Evolutionary conservation across 1,140 invertebrate genomes (phyloP).

Genomic region (Dufourea novaeangliae): DNA sequence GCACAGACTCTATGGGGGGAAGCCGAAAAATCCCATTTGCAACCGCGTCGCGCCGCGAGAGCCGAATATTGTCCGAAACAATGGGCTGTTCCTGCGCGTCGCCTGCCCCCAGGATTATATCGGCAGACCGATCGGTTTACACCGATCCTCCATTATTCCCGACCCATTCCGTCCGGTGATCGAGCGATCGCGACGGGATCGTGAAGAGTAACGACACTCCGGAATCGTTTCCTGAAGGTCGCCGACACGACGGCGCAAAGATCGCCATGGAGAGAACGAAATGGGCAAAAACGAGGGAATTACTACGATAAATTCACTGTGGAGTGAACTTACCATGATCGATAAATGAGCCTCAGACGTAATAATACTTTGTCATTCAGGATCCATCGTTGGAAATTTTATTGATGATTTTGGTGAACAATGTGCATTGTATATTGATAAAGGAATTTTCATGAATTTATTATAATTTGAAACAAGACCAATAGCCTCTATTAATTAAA

Average conservation of each 20-base stretch:
- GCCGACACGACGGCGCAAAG: background rate
- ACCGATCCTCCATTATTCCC: conserved; percentile 47
- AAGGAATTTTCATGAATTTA: too few species aligned
- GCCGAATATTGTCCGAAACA: conserved; percentile 51
- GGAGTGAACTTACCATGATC: background rate
- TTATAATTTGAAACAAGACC: too few species aligned
- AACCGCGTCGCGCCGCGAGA: background rate
- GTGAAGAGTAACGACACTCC: background rate
- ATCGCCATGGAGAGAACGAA: background rate
- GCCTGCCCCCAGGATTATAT: conserved; percentile 42
- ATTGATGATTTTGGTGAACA: too few species aligned
- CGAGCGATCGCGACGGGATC: conserved; percentile 21
- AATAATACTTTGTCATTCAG: too few species aligned
- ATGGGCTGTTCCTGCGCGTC: background rate
- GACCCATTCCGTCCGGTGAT: background rate
- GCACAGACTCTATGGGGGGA: background rate
- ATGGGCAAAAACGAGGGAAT: background rate
- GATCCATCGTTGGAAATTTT: too few species aligned
- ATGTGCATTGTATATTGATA: too few species aligned
- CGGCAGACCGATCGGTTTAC: conserved; percentile 51
- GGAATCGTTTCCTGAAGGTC: conserved; percentile 9
- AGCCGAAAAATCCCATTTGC: conserved; percentile 40
- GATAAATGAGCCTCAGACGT: too few species aligned
- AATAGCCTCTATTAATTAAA: too few species aligned
- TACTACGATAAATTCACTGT: background rate